phyloP scores from a whole-genome alignment of 2,113 vertebrate genomes.

The Indri indri region DNA sequence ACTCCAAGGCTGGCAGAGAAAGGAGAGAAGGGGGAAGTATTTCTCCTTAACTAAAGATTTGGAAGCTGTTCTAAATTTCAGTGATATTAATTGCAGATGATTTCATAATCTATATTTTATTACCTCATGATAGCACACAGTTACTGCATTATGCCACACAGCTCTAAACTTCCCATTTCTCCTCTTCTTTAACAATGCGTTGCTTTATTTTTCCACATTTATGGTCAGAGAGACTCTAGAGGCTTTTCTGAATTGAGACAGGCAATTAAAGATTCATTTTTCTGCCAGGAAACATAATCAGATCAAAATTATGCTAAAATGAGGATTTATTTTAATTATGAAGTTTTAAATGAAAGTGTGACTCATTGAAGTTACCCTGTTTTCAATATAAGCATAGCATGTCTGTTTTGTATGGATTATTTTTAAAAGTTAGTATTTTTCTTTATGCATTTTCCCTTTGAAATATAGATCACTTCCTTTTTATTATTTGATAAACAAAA shows the following conservation, averaged over 20 bases:
- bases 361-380: background rate
- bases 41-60: background rate
- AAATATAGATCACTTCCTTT: background rate
- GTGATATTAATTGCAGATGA: background rate
- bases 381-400: background rate
- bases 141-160: background rate
- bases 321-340: background rate
- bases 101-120: background rate
- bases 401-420: background rate
- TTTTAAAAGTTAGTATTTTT: background rate
- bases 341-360: background rate
- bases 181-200: background rate
- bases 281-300: background rate
- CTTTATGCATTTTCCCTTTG: background rate
- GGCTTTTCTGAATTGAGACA: background rate
- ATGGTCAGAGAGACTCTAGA: background rate
- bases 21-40: background rate
- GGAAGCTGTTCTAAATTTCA: background rate
- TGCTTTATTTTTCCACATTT: background rate
- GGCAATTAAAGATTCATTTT: background rate
- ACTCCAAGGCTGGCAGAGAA: background rate
- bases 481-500: conserved; percentile 1
- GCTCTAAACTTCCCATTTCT: background rate
- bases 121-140: background rate
- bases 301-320: background rate